phyloP scores from a whole-genome alignment of 2,888 invertebrate species.

The Habroteleia sp. region DNA sequence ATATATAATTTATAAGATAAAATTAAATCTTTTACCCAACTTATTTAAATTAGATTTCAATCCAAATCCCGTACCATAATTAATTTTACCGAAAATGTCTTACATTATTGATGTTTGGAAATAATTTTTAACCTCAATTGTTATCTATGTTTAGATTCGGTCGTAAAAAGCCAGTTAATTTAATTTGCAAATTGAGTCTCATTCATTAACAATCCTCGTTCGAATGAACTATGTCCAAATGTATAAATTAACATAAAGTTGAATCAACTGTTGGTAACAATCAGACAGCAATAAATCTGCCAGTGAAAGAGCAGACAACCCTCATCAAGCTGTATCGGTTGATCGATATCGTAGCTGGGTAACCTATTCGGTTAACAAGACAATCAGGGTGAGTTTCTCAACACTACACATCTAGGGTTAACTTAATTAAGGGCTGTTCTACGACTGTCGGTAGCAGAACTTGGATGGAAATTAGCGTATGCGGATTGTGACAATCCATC shows the following conservation, averaged over 20 bases:
- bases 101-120: not conserved
- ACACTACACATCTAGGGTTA: conserved; percentile 74
- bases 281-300: conserved; percentile 72
- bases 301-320: conserved; percentile 69
- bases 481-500: conserved; percentile 56
- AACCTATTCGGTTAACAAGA: conserved; percentile 79
- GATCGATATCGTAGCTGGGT: conserved; percentile 76
- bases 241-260: conserved; percentile 58
- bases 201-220: conserved; percentile 24
- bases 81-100: no score
- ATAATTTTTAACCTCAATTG: conserved; percentile 15
- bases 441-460: conserved; percentile 74
- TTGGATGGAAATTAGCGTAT: conserved; percentile 57
- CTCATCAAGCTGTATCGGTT: conserved; percentile 74
- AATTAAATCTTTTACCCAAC: no score
- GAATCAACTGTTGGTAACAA: conserved; percentile 58
- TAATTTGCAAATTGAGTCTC: conserved; percentile 38
- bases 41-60: no score
- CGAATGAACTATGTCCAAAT: conserved; percentile 24
- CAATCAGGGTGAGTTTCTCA: conserved; percentile 79
- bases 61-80: no score
- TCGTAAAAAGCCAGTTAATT: conserved; percentile 17
- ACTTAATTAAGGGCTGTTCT: conserved; percentile 80
- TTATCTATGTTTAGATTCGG: conserved; percentile 1
- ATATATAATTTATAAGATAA: no score